A percentile compares a stretch with the other conserved stretches of the same genome.
Evolutionary conservation across 2,888 invertebrate species (phyloP).

Genomic region (Pyrrhosoma nymphula): DNA sequence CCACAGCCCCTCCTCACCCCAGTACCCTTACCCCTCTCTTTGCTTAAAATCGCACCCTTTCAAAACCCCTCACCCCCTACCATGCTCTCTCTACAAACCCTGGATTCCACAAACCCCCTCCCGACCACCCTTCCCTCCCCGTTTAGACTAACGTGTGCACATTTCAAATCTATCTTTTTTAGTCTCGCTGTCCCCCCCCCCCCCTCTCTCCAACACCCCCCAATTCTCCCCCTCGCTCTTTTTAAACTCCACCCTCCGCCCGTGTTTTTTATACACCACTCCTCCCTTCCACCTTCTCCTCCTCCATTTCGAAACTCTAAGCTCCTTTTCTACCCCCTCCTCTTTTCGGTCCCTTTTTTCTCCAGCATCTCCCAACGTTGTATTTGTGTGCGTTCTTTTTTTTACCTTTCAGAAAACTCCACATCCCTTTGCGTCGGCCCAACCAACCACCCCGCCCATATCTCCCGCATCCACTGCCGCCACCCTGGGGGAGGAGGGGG

Average conservation of each 20-base stretch:
- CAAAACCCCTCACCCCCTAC: background rate
- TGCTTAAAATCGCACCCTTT: background rate
- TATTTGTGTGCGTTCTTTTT: too few species aligned
- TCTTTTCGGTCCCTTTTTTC: too few species aligned
- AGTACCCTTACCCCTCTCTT: background rate
- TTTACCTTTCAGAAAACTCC: too few species aligned
- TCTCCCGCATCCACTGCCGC: background rate
- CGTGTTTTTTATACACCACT: too few species aligned
- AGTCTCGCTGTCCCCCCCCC: background rate
- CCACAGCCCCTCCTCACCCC: background rate
- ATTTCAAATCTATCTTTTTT: constrained; percentile 64
- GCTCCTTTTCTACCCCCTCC: background rate
- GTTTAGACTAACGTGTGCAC: constrained; percentile 39
- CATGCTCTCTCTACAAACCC: background rate
- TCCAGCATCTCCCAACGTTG: too few species aligned
- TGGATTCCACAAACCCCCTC: constrained; percentile 1
- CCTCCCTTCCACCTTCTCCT: background rate
- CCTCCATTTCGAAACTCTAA: background rate
- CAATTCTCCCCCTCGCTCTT: background rate
- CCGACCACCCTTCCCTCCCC: background rate
- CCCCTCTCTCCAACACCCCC: too few species aligned
- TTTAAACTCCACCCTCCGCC: too few species aligned
- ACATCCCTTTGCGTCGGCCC: background rate
- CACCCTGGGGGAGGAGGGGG: too few species aligned
- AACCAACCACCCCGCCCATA: background rate